Conservation (phyloP, 2,113 vertebrate genomes). For the Xenopus tropicalis region DNA sequence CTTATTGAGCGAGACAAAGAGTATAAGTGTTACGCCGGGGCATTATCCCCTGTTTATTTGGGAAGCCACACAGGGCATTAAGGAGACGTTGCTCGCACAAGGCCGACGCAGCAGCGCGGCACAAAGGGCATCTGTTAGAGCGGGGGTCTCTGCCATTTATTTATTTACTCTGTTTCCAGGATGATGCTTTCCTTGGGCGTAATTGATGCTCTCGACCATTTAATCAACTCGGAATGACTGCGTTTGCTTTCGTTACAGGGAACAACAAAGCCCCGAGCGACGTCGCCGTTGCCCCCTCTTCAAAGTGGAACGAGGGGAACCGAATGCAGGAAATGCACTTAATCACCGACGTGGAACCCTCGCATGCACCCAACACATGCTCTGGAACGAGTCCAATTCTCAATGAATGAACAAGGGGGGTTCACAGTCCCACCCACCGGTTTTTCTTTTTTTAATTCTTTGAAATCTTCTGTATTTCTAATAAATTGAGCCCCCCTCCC, state of each 20-base stretch:
- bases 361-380: constrained; percentile 27
- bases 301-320: constrained; percentile 21
- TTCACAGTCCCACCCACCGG: constrained; percentile 1
- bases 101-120: neutral
- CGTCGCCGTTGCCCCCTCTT: constrained; percentile 12
- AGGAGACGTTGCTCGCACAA: too few species aligned
- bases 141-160: neutral
- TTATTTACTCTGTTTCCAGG: constrained; percentile 23
- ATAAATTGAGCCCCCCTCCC: constrained; percentile 1
- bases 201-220: constrained; percentile 7
- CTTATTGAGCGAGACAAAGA: neutral
- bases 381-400: constrained; percentile 18
- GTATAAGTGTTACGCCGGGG: neutral
- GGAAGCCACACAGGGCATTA: too few species aligned
- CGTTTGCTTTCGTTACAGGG: constrained; percentile 18
- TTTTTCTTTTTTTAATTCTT: neutral
- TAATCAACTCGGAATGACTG: constrained; percentile 30
- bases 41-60: too few species aligned
- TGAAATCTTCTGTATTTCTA: constrained; percentile 9
- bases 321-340: constrained; percentile 23
- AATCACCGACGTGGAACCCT: constrained; percentile 13
- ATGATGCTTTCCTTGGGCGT: constrained; percentile 1
- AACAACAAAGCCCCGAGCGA: constrained; percentile 15
- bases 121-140: constrained; percentile 18
- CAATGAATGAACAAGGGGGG: constrained; percentile 18